A percentile compares a stretch with the other conserved stretches of the same genome.
Evolutionary conservation across 2,113 vertebrate genomes (phyloP).

Genomic region (Arenaria interpres): DNA sequence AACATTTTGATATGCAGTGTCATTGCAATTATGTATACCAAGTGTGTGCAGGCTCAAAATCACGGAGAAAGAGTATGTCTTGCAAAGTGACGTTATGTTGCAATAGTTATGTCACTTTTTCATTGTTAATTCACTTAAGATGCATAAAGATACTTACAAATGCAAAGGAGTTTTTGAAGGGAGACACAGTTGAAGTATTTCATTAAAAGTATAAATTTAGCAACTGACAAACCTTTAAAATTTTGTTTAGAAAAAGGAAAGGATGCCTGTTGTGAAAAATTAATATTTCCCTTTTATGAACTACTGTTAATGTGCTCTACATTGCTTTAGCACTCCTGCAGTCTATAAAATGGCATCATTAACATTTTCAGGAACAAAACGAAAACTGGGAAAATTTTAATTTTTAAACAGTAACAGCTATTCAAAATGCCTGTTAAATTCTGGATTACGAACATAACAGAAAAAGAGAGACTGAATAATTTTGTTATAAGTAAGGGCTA

Average conservation of each 20-base stretch:
- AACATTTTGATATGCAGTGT: background rate
- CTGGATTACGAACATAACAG: background rate
- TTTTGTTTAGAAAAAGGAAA: background rate
- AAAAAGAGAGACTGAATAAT: background rate
- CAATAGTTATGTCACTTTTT: background rate
- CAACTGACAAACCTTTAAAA: background rate
- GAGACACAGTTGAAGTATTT: background rate
- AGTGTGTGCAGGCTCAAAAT: background rate
- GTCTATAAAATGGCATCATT: conserved; percentile 18
- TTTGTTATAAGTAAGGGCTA: background rate
- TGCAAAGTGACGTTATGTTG: background rate
- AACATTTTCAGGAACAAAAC: conserved; percentile 22
- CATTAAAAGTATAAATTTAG: background rate
- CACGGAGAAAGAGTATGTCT: background rate
- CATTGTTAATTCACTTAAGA: background rate
- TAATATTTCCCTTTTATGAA: background rate
- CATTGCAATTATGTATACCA: background rate
- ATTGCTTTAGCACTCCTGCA: background rate
- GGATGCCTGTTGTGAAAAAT: background rate
- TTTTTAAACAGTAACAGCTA: conserved; percentile 12
- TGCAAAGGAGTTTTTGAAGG: background rate
- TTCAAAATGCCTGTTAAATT: background rate
- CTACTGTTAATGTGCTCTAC: background rate
- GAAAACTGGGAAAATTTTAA: background rate
- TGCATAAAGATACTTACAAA: background rate